These are phyloP conservation scores for Camptogramma bilineatum DNA, from an alignment of 2,888 invertebrate species.

Conservation along the genomic window DNA sequence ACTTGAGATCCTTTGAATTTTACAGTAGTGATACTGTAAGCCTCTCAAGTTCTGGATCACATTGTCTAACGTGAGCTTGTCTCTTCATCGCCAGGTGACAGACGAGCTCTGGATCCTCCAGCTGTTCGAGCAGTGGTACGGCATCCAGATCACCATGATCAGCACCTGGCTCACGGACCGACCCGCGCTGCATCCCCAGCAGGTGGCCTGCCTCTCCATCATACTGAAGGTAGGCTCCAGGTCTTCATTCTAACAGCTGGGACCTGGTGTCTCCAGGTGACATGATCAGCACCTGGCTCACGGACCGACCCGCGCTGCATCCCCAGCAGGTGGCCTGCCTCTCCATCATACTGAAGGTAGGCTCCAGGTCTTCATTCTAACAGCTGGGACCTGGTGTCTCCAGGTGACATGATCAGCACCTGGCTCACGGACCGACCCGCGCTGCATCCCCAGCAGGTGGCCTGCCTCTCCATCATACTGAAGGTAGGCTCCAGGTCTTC, in stretches of 20 bases:
- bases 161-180: constrained; percentile 98
- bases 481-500: constrained; percentile 56
- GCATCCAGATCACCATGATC: constrained; percentile 96
- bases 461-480: constrained; percentile 97
- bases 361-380: no score
- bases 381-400: no score
- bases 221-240: constrained; percentile 86
- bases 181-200: constrained; percentile 97
- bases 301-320: constrained; percentile 94
- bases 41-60: no score
- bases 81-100: constrained; percentile 71
- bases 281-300: constrained; percentile 62
- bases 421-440: constrained; percentile 91
- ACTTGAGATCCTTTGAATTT: no score
- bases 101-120: constrained; percentile 88
- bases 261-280: background rate
- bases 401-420: constrained; percentile 70
- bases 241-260: background rate
- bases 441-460: constrained; percentile 98
- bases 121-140: constrained; percentile 95
- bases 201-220: constrained; percentile 98
- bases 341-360: constrained; percentile 92
- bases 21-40: no score
- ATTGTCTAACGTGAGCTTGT: no score
- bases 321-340: constrained; percentile 99